Percentiles rank a stretch among this genome's conserved stretches.
Evolutionary conservation across 2,797 vertebrate species (phyloP).

Genomic region (Spinus olivaceus): DNA sequence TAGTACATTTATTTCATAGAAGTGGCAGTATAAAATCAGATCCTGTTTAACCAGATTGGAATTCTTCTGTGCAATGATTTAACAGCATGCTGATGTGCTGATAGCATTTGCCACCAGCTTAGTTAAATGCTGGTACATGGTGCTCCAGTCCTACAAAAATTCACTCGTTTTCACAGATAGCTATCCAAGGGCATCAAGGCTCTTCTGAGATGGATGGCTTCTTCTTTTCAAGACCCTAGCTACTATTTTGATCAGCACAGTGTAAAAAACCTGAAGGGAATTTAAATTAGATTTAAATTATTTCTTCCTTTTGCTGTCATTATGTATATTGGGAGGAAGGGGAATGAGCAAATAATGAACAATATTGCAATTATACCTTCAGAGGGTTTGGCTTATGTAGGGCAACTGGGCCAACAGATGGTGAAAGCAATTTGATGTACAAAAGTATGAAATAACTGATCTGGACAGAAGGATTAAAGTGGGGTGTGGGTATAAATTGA

Average conservation of each 20-base stretch:
- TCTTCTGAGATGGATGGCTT: slow-evolving; percentile 9
- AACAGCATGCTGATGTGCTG: slow-evolving; percentile 22
- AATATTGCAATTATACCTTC: slow-evolving; percentile 47
- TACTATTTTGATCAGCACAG: slow-evolving; percentile 27
- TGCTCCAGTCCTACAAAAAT: background rate
- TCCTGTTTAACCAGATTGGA: slow-evolving; percentile 14
- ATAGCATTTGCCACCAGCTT: background rate
- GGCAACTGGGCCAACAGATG: slow-evolving; percentile 47
- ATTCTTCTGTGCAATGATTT: slow-evolving; percentile 35
- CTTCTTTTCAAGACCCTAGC: slow-evolving; percentile 14
- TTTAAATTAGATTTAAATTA: slow-evolving; percentile 37
- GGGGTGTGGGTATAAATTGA: slow-evolving; percentile 8
- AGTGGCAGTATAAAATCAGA: slow-evolving; percentile 5
- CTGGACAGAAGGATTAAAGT: slow-evolving; percentile 37
- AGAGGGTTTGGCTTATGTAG: slow-evolving; percentile 30
- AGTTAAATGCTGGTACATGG: background rate
- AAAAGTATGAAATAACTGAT: slow-evolving; percentile 54
- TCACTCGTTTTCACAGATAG: background rate
- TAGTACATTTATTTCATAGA: background rate
- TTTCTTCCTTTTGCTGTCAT: slow-evolving; percentile 27
- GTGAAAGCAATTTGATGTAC: slow-evolving; percentile 31
- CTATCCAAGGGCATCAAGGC: slow-evolving; percentile 6
- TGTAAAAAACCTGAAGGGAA: slow-evolving; percentile 45
- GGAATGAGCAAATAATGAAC: slow-evolving; percentile 35
- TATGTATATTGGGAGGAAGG: background rate